A percentile compares a stretch with the other conserved stretches of the same genome.
phyloP scores from a whole-genome alignment of 2,797 vertebrate species.

The Picus viridis region DNA sequence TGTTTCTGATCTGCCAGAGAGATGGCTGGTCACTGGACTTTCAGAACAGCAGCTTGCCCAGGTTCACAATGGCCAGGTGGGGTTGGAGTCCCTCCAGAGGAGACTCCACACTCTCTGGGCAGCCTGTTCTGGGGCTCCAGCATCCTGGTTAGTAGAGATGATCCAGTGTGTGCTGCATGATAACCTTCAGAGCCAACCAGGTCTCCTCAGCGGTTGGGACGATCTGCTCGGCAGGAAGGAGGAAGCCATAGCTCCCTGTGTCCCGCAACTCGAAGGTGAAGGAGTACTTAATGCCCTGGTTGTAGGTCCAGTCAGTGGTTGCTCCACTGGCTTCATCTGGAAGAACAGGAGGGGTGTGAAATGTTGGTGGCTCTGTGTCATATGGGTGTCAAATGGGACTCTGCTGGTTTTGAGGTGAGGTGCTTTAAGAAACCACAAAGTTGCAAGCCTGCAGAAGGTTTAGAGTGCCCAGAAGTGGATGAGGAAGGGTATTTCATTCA shows the following conservation, averaged over 20 bases:
- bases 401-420: no score
- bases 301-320: slow-evolving; percentile 92
- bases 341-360: neutral
- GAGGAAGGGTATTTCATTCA: no score
- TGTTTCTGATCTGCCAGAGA: neutral
- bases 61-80: no score
- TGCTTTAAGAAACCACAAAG: no score
- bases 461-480: no score
- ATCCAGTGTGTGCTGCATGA: slow-evolving; percentile 84
- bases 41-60: neutral
- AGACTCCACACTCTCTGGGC: no score
- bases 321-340: slow-evolving; percentile 89
- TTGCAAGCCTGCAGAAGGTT: no score
- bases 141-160: slow-evolving; percentile 77
- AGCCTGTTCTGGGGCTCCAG: no score
- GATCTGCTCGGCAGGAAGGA: slow-evolving; percentile 90
- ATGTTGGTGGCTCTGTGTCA: accelerated
- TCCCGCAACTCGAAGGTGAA: slow-evolving; percentile 95
- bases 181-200: slow-evolving; percentile 87
- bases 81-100: no score
- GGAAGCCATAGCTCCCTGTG: slow-evolving; percentile 88
- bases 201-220: slow-evolving; percentile 91
- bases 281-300: slow-evolving; percentile 93
- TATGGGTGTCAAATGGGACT: neutral
- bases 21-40: neutral